Evolutionary conservation across 1,140 invertebrate genomes (phyloP).

Genomic region (Drosophila novamexicana): DNA sequence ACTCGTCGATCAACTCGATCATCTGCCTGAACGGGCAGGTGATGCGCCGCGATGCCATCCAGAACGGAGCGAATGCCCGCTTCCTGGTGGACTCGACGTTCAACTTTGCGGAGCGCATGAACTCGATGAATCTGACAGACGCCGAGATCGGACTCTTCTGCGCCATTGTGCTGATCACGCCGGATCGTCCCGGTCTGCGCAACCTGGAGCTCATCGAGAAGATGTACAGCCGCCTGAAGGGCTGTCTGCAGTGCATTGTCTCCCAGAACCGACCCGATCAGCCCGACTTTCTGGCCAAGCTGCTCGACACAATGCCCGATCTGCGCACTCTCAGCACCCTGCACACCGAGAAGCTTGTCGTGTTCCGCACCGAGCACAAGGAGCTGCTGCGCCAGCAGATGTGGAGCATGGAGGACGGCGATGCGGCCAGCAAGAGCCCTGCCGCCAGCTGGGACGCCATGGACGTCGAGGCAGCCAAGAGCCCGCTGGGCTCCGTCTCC

Average conservation of each 20-base stretch:
- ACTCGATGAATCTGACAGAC: conserved; percentile 94
- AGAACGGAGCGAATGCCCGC: conserved; percentile 94
- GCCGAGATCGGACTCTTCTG: conserved; percentile 97
- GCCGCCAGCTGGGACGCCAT: conserved; percentile 88
- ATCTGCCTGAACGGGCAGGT: conserved; percentile 97
- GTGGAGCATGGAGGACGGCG: conserved; percentile 88
- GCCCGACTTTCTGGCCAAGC: conserved; percentile 91
- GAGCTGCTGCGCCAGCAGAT: conserved; percentile 90
- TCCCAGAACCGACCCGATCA: conserved; percentile 93
- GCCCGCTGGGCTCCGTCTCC: conserved; percentile 93
- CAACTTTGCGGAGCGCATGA: conserved; percentile 97
- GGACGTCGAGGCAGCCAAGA: conserved; percentile 91
- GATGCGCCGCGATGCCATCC: conserved; percentile 94
- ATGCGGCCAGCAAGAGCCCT: conserved; percentile 85
- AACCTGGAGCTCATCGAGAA: conserved; percentile 96
- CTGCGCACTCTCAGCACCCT: conserved; percentile 97
- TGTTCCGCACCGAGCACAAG: conserved; percentile 95
- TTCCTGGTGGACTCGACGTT: conserved; percentile 98
- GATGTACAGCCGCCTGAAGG: conserved; percentile 95
- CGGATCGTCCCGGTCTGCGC: conserved; percentile 95
- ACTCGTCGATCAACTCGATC: conserved; percentile 94
- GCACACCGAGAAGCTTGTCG: conserved; percentile 97
- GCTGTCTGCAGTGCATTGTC: conserved; percentile 93
- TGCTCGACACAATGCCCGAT: conserved; percentile 97
- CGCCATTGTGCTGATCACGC: conserved; percentile 96